These are phyloP conservation scores for Psittacula echo DNA, from an alignment of 2,797 vertebrate genomes.

Conservation along the genomic window DNA sequence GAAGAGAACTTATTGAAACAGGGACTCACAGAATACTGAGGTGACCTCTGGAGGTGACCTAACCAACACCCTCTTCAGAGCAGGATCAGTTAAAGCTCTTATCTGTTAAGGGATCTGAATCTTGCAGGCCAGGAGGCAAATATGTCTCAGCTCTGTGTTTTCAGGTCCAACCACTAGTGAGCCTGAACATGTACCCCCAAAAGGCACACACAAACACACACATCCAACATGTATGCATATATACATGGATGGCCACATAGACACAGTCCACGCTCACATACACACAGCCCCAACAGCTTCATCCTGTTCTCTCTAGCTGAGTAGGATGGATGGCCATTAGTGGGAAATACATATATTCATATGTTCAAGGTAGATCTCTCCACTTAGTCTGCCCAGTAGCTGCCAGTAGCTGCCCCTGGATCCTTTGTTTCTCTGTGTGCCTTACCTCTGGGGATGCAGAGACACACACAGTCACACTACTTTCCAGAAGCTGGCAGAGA, in stretches of 20 bases:
- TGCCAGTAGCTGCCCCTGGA: background rate
- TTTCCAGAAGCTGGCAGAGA: background rate
- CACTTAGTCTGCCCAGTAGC: background rate
- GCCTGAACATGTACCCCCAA: background rate
- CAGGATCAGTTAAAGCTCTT: background rate
- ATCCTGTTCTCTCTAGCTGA: background rate
- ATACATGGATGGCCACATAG: background rate
- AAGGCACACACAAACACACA: background rate
- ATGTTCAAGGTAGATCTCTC: background rate
- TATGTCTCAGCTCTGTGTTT: background rate
- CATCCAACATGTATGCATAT: background rate
- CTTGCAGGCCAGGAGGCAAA: background rate
- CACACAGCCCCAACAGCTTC: background rate
- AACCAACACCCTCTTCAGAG: background rate
- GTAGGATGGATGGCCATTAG: background rate
- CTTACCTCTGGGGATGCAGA: background rate
- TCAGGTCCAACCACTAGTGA: background rate
- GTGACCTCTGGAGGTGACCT: background rate
- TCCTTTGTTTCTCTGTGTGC: background rate
- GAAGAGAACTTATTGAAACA: background rate
- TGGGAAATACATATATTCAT: background rate
- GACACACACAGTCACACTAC: background rate
- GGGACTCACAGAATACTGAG: background rate
- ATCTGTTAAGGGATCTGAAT: background rate
- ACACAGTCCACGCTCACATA: background rate